Conservation (phyloP, 2,888 invertebrate genomes). For the Euclidia mi region DNA sequence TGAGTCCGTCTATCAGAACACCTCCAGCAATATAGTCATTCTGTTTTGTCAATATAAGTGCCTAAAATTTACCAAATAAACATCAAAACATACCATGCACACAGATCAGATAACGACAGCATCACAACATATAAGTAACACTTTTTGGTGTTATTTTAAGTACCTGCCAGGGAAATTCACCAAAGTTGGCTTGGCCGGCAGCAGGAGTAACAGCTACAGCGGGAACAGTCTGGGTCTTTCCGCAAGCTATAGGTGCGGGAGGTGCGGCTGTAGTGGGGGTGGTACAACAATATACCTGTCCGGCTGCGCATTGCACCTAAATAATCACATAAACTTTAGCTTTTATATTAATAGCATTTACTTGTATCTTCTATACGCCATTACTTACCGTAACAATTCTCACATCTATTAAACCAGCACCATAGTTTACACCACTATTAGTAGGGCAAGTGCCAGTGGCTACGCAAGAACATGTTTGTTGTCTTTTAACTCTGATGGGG, state of each 20-base stretch:
- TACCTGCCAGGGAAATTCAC: constrained; percentile 94
- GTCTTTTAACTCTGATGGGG: constrained; percentile 77
- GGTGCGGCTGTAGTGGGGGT: constrained; percentile 44
- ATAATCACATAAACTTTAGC: constrained; percentile 11
- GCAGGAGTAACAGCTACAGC: constrained; percentile 70
- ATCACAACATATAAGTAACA: neutral
- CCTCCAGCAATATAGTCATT: constrained; percentile 93
- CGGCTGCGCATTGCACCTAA: constrained; percentile 73
- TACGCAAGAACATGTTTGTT: constrained; percentile 82
- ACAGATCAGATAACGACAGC: too few species aligned
- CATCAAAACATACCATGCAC: neutral
- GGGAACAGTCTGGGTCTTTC: constrained; percentile 77
- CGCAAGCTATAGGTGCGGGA: constrained; percentile 79
- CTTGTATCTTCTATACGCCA: too few species aligned
- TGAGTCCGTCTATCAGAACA: constrained; percentile 91
- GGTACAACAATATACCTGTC: constrained; percentile 83
- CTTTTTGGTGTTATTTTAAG: neutral
- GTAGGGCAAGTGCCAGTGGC: constrained; percentile 79
- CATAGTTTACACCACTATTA: constrained; percentile 70
- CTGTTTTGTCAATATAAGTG: constrained; percentile 88
- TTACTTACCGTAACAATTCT: constrained; percentile 90
- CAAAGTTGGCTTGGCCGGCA: constrained; percentile 91
- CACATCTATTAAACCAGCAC: constrained; percentile 90
- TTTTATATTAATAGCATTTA: too few species aligned
- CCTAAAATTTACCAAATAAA: constrained; percentile 62